A percentile compares a stretch with the other conserved stretches of the same genome.
Evolutionary conservation across 2,888 invertebrate genomes (phyloP).

Genomic region (Sinhomidia bicolor): DNA sequence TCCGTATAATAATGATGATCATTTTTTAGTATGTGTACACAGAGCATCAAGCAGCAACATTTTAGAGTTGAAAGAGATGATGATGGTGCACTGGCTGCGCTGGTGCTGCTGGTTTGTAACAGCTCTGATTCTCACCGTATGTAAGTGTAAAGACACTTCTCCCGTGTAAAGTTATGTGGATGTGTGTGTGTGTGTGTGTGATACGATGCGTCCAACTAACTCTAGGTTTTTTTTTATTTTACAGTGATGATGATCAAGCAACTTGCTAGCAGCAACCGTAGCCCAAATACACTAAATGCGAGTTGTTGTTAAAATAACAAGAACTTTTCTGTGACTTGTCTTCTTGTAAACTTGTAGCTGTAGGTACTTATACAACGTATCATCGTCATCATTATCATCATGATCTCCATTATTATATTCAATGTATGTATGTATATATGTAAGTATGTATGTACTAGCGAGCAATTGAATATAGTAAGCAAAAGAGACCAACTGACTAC

Average conservation of each 20-base stretch:
- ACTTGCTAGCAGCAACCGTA: not conserved
- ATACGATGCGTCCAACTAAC: not conserved
- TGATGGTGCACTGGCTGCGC: slow-evolving; percentile 53
- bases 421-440: not conserved
- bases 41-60: not conserved
- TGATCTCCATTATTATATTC: not conserved
- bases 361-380: too few species aligned
- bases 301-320: slow-evolving; percentile 53
- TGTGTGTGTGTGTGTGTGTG: too few species aligned
- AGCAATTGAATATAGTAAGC: not conserved
- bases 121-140: slow-evolving; percentile 47
- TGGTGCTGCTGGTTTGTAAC: too few species aligned
- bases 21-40: not conserved
- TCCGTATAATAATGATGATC: slow-evolving; percentile 20
- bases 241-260: slow-evolving; percentile 42
- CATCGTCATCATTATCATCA: too few species aligned
- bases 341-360: not conserved
- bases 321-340: slow-evolving; percentile 40
- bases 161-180: slow-evolving; percentile 43
- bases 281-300: too few species aligned
- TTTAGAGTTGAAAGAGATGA: slow-evolving; percentile 19
- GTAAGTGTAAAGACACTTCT: slow-evolving; percentile 42
- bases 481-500: slow-evolving; percentile 26
- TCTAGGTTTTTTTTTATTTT: slow-evolving; percentile 14
- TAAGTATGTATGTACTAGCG: not conserved